phyloP scores from a whole-genome alignment of 2,888 invertebrate genomes.

The Onchidella celtica region DNA sequence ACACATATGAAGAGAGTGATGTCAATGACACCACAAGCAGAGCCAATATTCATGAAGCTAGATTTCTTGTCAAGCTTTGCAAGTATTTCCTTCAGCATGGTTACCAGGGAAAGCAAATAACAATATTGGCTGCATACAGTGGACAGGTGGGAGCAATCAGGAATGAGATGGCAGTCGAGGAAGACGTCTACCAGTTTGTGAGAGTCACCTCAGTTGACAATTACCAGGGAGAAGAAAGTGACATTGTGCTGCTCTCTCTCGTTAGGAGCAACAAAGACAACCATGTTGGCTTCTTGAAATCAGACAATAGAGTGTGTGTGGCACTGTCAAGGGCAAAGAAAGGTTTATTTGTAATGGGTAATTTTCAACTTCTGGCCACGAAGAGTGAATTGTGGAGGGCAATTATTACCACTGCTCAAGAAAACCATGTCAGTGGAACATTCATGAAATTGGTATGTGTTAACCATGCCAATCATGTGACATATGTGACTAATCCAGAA shows the following conservation, averaged over 20 bases:
- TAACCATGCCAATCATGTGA: slow-evolving; percentile 65
- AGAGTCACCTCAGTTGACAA: slow-evolving; percentile 51
- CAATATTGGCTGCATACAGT: slow-evolving; percentile 76
- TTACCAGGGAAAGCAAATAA: slow-evolving; percentile 71
- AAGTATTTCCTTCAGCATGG: slow-evolving; percentile 75
- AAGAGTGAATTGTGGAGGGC: slow-evolving; percentile 62
- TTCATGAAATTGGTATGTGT: slow-evolving; percentile 64
- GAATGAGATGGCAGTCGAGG: slow-evolving; percentile 38
- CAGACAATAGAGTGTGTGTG: slow-evolving; percentile 50
- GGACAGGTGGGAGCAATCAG: slow-evolving; percentile 56
- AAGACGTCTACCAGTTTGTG: slow-evolving; percentile 21
- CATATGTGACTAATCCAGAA: slow-evolving; percentile 47
- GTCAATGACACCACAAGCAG: slow-evolving; percentile 69
- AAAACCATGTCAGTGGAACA: slow-evolving; percentile 53
- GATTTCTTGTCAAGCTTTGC: slow-evolving; percentile 65
- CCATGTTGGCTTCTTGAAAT: slow-evolving; percentile 50
- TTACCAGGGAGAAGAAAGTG: slow-evolving; percentile 53
- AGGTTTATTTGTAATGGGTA: slow-evolving; percentile 75
- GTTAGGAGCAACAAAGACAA: slow-evolving; percentile 47
- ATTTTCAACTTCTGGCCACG: slow-evolving; percentile 61
- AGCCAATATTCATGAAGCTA: slow-evolving; percentile 75
- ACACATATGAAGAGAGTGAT: slow-evolving; percentile 63
- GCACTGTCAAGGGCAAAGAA: slow-evolving; percentile 50
- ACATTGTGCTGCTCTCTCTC: slow-evolving; percentile 47
- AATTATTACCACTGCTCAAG: slow-evolving; percentile 53